Percentiles rank a stretch among this genome's conserved stretches.
These are phyloP conservation scores for Tenodera sinensis DNA, from an alignment of 2,888 invertebrate species.

Conservation along the genomic window DNA sequence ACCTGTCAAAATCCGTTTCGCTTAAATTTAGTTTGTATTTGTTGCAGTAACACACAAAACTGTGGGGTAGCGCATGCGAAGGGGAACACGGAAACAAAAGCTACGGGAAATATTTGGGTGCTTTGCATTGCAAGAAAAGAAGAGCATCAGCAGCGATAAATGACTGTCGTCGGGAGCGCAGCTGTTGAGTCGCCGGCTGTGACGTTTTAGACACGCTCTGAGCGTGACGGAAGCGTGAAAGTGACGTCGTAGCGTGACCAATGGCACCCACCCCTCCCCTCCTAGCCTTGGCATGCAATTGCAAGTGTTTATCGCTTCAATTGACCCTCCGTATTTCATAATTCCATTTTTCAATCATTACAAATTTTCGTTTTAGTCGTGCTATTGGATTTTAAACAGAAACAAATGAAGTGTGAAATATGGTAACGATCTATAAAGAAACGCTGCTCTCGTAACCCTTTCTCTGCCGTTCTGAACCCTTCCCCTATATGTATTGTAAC, in stretches of 20 bases:
- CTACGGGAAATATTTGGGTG: background rate
- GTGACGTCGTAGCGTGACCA: background rate
- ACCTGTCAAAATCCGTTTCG: background rate
- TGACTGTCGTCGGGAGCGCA: background rate
- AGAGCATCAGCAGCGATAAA: background rate
- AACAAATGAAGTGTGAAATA: background rate
- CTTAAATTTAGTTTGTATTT: background rate
- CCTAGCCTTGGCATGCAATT: background rate
- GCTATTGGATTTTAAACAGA: background rate
- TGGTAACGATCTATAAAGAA: background rate
- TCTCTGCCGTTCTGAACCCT: background rate
- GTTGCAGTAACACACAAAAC: background rate
- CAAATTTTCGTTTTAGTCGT: background rate
- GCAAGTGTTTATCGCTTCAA: background rate
- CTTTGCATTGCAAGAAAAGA: background rate
- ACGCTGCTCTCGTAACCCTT: background rate
- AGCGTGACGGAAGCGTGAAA: background rate
- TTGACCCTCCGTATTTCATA: background rate
- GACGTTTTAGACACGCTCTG: background rate
- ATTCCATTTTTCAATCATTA: constrained; percentile 7
- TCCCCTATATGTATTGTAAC: background rate
- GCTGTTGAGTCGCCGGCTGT: background rate
- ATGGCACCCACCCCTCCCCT: background rate
- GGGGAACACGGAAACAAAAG: background rate
- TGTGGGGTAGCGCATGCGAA: background rate